Percentiles rank a stretch among this genome's conserved stretches.
These are phyloP conservation scores for Amyelois transitella DNA, from an alignment of 1,140 invertebrate species.

Conservation along the genomic window DNA sequence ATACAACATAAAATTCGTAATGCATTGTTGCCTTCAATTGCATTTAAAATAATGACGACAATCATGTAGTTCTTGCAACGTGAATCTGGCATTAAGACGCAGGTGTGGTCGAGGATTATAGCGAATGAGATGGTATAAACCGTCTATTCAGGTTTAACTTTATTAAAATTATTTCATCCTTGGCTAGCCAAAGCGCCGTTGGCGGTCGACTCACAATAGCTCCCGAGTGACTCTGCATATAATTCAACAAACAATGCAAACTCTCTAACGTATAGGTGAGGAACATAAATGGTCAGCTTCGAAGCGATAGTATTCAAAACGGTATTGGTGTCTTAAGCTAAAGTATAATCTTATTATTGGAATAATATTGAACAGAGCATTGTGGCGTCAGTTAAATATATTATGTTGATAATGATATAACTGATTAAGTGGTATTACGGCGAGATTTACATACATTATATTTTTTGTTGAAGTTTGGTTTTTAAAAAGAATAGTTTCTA, in stretches of 20 bases:
- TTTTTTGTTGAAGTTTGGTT: too few relatives aligned
- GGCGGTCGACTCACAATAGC: constrained; percentile 16
- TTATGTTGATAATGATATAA: too few relatives aligned
- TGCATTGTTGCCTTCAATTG: too few relatives aligned
- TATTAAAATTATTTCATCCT: constrained; percentile 12
- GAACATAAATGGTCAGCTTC: not conserved
- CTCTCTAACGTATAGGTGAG: not conserved
- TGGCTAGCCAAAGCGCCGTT: constrained; percentile 4
- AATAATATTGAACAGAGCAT: not conserved
- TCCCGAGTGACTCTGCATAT: constrained; percentile 10
- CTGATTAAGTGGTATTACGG: too few relatives aligned
- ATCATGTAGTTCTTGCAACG: not conserved
- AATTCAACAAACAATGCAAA: constrained; percentile 10
- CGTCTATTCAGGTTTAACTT: constrained; percentile 1
- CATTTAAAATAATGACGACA: not conserved
- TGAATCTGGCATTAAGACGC: not conserved
- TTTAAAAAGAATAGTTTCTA: too few relatives aligned
- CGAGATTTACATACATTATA: too few relatives aligned
- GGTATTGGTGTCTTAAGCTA: not conserved
- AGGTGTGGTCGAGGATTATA: not conserved
- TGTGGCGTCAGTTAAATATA: not conserved
- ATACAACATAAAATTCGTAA: not conserved
- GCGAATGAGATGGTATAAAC: not conserved
- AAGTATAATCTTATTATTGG: not conserved
- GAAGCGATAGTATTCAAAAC: not conserved